Evolutionary conservation across 2,888 invertebrate genomes (phyloP).

Genomic region (Cataglyphis rosenhaueri): DNA sequence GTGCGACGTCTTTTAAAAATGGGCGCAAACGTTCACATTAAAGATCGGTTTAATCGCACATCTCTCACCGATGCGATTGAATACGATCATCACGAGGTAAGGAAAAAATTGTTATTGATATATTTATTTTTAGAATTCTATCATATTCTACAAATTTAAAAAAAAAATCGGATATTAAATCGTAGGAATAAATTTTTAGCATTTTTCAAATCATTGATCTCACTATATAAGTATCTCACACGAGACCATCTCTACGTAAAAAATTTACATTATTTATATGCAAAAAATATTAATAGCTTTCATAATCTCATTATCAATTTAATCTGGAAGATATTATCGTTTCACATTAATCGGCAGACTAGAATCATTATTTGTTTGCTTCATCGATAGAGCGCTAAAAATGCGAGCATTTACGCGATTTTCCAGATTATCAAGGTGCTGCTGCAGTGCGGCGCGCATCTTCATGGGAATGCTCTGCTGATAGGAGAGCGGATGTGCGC

Average conservation of each 20-base stretch:
- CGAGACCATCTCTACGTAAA: too few relatives aligned
- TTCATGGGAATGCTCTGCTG: slow-evolving; percentile 87
- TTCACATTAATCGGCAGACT: neutral
- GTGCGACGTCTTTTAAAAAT: slow-evolving; percentile 91
- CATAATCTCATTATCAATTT: neutral
- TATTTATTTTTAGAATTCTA: neutral
- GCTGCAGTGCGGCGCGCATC: slow-evolving; percentile 91
- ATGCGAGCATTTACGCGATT: neutral
- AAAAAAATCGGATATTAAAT: neutral
- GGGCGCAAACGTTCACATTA: slow-evolving; percentile 94
- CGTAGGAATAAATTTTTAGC: neutral
- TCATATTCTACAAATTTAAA: neutral
- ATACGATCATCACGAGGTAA: slow-evolving; percentile 87
- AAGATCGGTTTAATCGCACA: slow-evolving; percentile 90
- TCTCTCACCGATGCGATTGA: slow-evolving; percentile 91
- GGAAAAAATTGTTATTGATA: neutral
- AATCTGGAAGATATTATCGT: neutral
- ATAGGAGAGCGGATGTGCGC: slow-evolving; percentile 90
- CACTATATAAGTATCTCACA: too few relatives aligned
- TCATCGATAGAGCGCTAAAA: neutral
- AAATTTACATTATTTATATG: neutral
- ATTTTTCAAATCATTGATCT: too few relatives aligned
- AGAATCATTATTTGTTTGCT: neutral
- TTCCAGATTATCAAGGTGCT: slow-evolving; percentile 88
- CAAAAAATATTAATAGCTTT: neutral